phyloP scores from a whole-genome alignment of 2,888 invertebrate species.

The Acronicta psi region DNA sequence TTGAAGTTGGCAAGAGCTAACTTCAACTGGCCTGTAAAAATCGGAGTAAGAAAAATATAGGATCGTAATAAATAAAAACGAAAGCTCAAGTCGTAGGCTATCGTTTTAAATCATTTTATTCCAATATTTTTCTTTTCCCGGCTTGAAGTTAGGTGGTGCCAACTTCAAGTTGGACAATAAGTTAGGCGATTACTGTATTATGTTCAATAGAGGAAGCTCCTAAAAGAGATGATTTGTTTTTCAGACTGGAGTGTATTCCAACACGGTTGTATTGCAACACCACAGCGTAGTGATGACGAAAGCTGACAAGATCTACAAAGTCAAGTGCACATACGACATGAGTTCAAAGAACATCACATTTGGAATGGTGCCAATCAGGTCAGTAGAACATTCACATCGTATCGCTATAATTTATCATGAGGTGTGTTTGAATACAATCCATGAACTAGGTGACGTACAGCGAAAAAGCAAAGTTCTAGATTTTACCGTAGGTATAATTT shows the following conservation, averaged over 20 bases:
- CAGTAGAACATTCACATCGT: constrained; percentile 63
- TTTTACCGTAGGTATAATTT: constrained; percentile 68
- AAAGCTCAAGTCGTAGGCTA: too few relatives aligned
- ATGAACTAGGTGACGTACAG: constrained; percentile 41
- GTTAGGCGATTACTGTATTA: too few relatives aligned
- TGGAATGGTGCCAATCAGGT: constrained; percentile 99
- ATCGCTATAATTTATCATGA: constrained; percentile 53
- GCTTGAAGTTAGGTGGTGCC: too few relatives aligned
- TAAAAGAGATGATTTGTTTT: constrained; percentile 65
- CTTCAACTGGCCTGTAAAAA: too few relatives aligned
- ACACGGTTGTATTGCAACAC: constrained; percentile 97
- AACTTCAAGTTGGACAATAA: too few relatives aligned
- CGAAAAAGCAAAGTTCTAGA: constrained; percentile 60
- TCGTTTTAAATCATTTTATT: too few relatives aligned
- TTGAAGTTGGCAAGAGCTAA: too few relatives aligned
- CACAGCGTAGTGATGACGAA: constrained; percentile 99
- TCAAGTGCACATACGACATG: constrained; percentile 98
- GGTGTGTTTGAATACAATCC: constrained; percentile 45
- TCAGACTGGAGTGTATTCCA: constrained; percentile 97
- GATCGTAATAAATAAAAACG: too few relatives aligned
- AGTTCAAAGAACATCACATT: constrained; percentile 98
- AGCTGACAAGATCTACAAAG: constrained; percentile 98
- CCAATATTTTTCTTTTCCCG: too few relatives aligned
- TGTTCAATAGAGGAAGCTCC: too few relatives aligned
- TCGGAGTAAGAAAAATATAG: too few relatives aligned